Evolutionary conservation across 2,113 vertebrate genomes (phyloP).

Genomic region (Corvus hawaiiensis): DNA sequence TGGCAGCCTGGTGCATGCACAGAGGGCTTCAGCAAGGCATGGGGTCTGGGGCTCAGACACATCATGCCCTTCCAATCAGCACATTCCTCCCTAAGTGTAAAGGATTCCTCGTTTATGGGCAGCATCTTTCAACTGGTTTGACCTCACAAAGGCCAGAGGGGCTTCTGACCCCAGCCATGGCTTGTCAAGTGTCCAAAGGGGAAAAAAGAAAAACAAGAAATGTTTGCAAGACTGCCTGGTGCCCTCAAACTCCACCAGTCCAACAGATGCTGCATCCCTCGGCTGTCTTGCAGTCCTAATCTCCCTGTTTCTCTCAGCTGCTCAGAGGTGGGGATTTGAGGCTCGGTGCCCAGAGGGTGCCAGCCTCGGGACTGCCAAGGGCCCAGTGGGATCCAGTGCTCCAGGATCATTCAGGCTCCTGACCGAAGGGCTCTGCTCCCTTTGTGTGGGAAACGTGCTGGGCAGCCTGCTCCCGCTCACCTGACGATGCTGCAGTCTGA

Average conservation of each 20-base stretch:
- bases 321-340: background rate
- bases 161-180: background rate
- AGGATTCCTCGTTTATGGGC: background rate
- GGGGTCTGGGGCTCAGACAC: background rate
- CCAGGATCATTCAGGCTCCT: background rate
- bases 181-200: background rate
- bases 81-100: background rate
- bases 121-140: background rate
- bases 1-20: background rate
- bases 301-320: background rate
- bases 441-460: rapidly evolving
- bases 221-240: background rate
- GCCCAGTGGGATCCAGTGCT: background rate
- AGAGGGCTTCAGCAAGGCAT: background rate
- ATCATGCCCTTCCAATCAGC: background rate
- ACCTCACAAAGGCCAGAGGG: background rate
- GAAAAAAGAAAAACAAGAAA: background rate
- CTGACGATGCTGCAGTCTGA: constrained; percentile 99
- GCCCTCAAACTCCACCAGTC: background rate
- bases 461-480: constrained; percentile 72
- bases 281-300: background rate
- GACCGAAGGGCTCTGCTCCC: background rate
- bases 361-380: background rate
- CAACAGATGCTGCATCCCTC: background rate
- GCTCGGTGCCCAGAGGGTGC: background rate